phyloP scores from a whole-genome alignment of 2,888 invertebrate species.

The Craniophora ligustri region DNA sequence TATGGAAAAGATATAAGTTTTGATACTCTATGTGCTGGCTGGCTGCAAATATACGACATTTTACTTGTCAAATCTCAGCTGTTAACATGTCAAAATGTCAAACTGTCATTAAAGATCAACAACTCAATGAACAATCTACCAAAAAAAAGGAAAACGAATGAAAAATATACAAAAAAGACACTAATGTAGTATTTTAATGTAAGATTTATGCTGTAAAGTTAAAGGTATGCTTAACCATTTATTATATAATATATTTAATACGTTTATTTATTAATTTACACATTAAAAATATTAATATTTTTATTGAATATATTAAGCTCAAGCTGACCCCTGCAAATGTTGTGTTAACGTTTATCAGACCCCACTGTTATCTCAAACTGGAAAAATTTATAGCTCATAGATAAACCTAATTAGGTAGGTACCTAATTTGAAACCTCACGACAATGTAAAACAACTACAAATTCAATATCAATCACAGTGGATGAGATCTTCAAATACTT shows the following conservation, averaged over 20 bases:
- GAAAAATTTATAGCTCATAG: neutral
- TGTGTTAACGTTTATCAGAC: neutral
- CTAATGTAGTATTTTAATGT: neutral
- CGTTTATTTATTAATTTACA: too few species aligned
- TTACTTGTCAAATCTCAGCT: conserved; percentile 29
- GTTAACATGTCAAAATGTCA: conserved; percentile 12
- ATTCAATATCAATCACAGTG: neutral
- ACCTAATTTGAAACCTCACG: too few species aligned
- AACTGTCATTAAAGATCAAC: conserved; percentile 19
- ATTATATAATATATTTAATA: neutral
- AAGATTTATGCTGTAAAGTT: conserved; percentile 10
- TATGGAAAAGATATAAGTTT: too few species aligned
- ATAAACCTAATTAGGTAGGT: neutral
- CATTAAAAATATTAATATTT: too few species aligned
- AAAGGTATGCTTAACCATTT: conserved; percentile 32
- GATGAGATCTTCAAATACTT: neutral
- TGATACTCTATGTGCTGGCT: too few species aligned
- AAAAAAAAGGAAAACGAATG: conserved; percentile 12
- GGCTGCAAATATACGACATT: conserved; percentile 28
- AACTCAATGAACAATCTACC: neutral
- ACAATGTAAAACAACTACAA: neutral
- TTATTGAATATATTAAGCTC: too few species aligned
- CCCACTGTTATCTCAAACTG: neutral
- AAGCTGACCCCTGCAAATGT: neutral
- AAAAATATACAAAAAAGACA: neutral